These are phyloP conservation scores for Blastomussa wellsi DNA, from an alignment of 92 coral and sea anemone genomes.

Conservation along the genomic window DNA sequence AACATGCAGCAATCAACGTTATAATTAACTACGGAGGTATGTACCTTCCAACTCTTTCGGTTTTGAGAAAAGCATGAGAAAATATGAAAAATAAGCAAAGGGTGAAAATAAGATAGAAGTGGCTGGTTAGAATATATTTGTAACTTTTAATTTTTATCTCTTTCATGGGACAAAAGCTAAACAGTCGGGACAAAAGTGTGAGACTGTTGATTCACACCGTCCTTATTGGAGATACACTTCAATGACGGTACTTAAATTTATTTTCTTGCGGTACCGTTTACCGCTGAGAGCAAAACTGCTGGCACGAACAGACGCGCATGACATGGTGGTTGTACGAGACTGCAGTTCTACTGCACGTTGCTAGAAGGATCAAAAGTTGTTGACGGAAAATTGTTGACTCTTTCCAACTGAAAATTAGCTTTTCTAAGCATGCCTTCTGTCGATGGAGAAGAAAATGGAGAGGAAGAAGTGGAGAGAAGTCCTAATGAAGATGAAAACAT, in stretches of 20 bases:
- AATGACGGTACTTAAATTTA: not conserved
- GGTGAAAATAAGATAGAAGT: no score
- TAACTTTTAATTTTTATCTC: no score
- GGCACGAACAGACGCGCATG: not conserved
- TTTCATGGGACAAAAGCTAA: no score
- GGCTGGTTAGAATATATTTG: no score
- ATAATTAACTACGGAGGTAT: no score
- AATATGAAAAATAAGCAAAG: no score
- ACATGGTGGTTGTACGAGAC: conserved; percentile 1
- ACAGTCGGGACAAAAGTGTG: no score
- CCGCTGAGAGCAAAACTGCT: not conserved
- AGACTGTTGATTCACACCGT: no score
- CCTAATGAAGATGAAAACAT: conserved; percentile 94
- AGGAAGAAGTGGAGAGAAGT: conserved; percentile 91
- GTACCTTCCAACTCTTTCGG: not conserved
- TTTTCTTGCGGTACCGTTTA: not conserved
- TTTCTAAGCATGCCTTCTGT: conserved; percentile 74
- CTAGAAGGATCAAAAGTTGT: not conserved
- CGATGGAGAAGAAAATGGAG: conserved; percentile 99
- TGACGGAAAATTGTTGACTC: no score
- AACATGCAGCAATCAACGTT: no score
- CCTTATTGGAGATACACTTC: not conserved
- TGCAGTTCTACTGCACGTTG: conserved; percentile 6
- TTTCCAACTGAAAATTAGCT: not conserved
- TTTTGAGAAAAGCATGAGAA: not conserved